Evolutionary conservation across 2,113 vertebrate genomes (phyloP).

Genomic region (Chunga burmeisteri): DNA sequence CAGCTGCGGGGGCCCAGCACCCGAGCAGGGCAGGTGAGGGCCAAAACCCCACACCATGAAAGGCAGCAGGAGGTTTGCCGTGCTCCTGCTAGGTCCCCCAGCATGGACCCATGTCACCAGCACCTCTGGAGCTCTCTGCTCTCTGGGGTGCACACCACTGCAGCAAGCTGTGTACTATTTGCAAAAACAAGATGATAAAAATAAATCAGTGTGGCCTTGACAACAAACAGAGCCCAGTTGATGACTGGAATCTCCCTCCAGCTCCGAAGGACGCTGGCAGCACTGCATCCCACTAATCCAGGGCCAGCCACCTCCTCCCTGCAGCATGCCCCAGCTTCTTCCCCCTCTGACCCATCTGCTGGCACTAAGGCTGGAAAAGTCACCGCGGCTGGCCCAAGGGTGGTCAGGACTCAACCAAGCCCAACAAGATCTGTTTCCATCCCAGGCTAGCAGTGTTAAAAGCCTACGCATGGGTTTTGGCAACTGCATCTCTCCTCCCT

Average conservation of each 20-base stretch:
- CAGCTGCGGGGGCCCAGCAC: neutral
- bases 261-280: neutral
- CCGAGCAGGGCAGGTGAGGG: neutral
- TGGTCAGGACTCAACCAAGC: neutral
- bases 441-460: accelerated
- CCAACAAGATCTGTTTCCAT: neutral
- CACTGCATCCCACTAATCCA: neutral
- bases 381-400: neutral
- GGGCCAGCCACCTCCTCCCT: neutral
- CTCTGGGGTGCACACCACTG: neutral
- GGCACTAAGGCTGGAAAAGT: neutral
- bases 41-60: neutral
- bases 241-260: neutral
- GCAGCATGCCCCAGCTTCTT: neutral
- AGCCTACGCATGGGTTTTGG: accelerated
- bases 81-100: accelerated
- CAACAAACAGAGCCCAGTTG: neutral
- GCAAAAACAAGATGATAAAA: neutral
- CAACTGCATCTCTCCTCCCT: neutral
- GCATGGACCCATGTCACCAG: accelerated
- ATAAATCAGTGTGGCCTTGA: accelerated
- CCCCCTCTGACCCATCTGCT: neutral
- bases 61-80: neutral
- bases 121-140: neutral
- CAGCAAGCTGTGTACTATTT: neutral